Base-by-base conservation (phyloP, 2,888 invertebrate genomes). In the Lasioglossum vierecki region DNA sequence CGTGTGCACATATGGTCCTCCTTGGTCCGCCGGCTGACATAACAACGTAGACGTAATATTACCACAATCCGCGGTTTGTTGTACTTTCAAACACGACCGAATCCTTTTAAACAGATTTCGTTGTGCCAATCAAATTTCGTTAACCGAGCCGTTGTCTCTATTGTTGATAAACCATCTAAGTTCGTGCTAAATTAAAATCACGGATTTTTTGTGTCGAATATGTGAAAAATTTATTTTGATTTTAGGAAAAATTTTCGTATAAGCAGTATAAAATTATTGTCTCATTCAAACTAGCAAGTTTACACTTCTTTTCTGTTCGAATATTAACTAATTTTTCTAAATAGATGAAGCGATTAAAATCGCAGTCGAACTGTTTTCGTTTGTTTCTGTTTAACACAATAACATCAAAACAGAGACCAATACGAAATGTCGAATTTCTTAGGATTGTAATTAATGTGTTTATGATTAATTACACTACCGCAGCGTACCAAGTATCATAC, bases 1-100 rank as follows among this genome's bases (percentile, higher is more conserved):
- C 60, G 73, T n/a, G 66, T 63, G 41, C 49, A 49, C 90, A 90
- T 83, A 66, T 90, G 86, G 82, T n/a, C 66, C 60, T 39, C 75
- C 22, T 68, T 68, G 73, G 70, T 68, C 41, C 72, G 22, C 30
- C 70, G 66, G 15, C 60, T 66, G 30, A 63, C n/a, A 73, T 82
- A 85, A 68, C 66, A 81, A 68, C 13, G n/a, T 70, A n/a, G 70
- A 70, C 39, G 68, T 39, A 68, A 68, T 39, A 39, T 68, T 22
- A 39, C 68, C 22, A 39, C 22, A 39, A 15, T 68, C 35, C 18
- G 18, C 66, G 35, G 8, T 66, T 66, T 18, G 9, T 30, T 35
- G 4, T 39, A 68, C 22, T 22, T 1, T 22, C 4, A 68, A 68
- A 68, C 22, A 22, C 39, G 35, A 18, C 39, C 39, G 9, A 35